phyloP scores from a whole-genome alignment of 2,888 invertebrate genomes.

The Noctua pronuba region DNA sequence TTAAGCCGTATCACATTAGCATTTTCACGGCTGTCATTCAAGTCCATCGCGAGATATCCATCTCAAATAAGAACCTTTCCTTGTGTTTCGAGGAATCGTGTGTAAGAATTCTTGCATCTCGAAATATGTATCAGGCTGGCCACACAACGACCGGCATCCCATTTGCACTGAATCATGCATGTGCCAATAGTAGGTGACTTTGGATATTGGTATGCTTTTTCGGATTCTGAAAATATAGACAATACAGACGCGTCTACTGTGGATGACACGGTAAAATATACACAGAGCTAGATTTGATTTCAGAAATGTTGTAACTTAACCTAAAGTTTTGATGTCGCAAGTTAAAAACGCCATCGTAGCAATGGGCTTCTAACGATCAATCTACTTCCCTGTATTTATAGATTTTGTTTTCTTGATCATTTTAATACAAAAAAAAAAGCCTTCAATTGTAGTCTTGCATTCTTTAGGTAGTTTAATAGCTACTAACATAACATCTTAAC shows the following conservation, averaged over 20 bases:
- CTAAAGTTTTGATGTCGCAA: not conserved
- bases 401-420: too few relatives aligned
- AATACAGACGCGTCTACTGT: not conserved
- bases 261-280: constrained; percentile 7
- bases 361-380: not conserved
- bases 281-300: constrained; percentile 20
- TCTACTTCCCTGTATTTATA: too few relatives aligned
- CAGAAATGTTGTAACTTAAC: not conserved
- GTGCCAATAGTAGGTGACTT: constrained; percentile 7
- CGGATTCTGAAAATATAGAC: constrained; percentile 1
- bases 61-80: constrained; percentile 68
- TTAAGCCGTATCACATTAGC: constrained; percentile 73
- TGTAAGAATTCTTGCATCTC: constrained; percentile 47
- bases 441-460: too few relatives aligned
- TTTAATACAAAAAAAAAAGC: too few relatives aligned
- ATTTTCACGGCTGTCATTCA: constrained; percentile 83
- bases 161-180: constrained; percentile 55
- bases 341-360: not conserved
- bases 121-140: constrained; percentile 58
- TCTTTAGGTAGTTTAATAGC: too few relatives aligned
- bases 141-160: constrained; percentile 27
- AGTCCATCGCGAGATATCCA: constrained; percentile 71
- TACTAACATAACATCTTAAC: too few relatives aligned
- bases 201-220: constrained; percentile 31
- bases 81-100: constrained; percentile 59